Conservation (phyloP, 2,888 invertebrate genomes). For the Clitarchus hookeri region DNA sequence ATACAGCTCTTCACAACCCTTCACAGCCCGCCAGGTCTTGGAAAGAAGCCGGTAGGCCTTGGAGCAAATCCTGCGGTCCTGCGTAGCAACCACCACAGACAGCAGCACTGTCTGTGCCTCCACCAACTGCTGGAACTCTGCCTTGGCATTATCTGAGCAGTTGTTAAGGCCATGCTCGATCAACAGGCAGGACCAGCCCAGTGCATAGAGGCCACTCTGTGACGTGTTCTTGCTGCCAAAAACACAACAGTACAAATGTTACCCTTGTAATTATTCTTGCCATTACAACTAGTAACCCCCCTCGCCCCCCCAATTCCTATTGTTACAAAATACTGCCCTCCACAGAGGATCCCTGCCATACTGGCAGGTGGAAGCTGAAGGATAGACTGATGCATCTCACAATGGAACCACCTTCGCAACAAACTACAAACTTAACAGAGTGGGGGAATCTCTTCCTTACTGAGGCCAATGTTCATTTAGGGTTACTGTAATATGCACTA, state of each 20-base stretch:
- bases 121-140: constrained; percentile 64
- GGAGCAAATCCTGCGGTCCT: constrained; percentile 60
- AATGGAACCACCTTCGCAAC: too few relatives aligned
- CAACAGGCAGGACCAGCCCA: constrained; percentile 69
- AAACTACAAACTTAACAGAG: too few relatives aligned
- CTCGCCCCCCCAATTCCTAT: too few relatives aligned
- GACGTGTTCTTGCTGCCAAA: constrained; percentile 65
- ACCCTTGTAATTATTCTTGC: too few relatives aligned
- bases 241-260: neutral
- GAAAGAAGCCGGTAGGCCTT: constrained; percentile 59
- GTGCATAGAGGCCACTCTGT: constrained; percentile 66
- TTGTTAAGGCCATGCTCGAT: constrained; percentile 53
- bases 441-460: too few relatives aligned
- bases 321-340: too few relatives aligned
- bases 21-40: constrained; percentile 60
- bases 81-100: constrained; percentile 65
- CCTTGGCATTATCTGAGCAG: constrained; percentile 56
- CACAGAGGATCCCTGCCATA: too few relatives aligned
- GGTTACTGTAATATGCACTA: too few relatives aligned
- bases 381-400: too few relatives aligned
- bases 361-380: too few relatives aligned
- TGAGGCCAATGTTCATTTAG: too few relatives aligned
- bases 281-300: too few relatives aligned
- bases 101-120: constrained; percentile 68
- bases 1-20: constrained; percentile 58